phyloP scores from a whole-genome alignment of 2,113 vertebrate genomes.

The Xenotilapia flavipinnis region DNA sequence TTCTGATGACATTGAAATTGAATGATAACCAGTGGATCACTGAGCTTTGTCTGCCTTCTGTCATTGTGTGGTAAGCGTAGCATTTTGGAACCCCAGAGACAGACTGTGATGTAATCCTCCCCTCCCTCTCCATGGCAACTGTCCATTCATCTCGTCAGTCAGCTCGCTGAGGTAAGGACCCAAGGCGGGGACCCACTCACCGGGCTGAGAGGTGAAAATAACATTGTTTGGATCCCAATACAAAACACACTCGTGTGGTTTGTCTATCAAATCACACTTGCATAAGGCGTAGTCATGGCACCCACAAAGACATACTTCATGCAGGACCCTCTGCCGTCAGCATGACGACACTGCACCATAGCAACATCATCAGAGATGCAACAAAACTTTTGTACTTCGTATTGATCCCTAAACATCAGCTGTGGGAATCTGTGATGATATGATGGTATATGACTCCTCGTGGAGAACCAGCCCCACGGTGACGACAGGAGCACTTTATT shows the following conservation, averaged over 20 bases:
- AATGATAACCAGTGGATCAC: neutral
- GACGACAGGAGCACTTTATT: neutral
- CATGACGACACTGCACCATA: neutral
- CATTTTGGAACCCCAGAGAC: neutral
- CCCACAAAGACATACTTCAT: neutral
- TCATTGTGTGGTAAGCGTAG: neutral
- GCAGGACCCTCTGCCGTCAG: neutral
- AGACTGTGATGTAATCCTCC: neutral
- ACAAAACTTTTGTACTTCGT: neutral
- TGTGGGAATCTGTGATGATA: neutral
- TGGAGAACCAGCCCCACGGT: neutral
- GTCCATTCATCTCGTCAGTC: neutral
- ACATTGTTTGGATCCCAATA: neutral
- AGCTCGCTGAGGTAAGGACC: neutral
- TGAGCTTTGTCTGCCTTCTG: neutral
- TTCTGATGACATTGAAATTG: neutral
- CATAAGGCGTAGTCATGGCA: neutral
- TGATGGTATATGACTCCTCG: accelerated
- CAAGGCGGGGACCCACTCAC: neutral
- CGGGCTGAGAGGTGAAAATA: neutral
- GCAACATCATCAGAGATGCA: neutral
- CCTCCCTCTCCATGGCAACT: neutral
- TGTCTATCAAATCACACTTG: neutral
- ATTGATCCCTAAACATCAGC: neutral
- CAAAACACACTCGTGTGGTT: accelerated